Percentiles rank a stretch among this genome's conserved stretches.
Evolutionary conservation across 2,888 invertebrate genomes (phyloP).

Genomic region (Seladonia tumulorum): DNA sequence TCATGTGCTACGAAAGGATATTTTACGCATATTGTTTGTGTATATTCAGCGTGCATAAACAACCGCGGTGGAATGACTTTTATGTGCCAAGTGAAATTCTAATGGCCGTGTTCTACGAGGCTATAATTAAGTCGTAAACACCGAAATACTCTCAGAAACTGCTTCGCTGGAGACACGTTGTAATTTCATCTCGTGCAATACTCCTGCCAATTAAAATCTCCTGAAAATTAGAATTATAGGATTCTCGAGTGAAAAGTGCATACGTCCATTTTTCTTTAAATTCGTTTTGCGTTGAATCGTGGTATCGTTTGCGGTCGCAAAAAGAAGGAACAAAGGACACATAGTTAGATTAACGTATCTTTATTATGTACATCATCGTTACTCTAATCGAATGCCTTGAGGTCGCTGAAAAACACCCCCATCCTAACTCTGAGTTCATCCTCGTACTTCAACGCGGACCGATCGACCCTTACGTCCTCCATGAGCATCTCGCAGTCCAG

Average conservation of each 20-base stretch:
- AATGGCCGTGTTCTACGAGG: neutral
- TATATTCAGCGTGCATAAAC: no score
- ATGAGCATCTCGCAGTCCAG: slow-evolving; percentile 79
- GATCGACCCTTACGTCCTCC: slow-evolving; percentile 75
- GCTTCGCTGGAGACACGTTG: neutral
- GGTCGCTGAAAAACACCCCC: slow-evolving; percentile 65
- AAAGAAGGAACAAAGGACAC: neutral
- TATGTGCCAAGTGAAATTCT: neutral
- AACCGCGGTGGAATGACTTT: no score
- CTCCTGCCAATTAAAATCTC: no score
- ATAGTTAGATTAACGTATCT: slow-evolving; percentile 2
- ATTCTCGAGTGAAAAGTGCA: neutral
- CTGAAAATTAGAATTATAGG: no score
- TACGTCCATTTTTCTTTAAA: neutral
- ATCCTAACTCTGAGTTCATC: slow-evolving; percentile 75
- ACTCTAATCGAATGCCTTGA: slow-evolving; percentile 62
- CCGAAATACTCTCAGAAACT: neutral
- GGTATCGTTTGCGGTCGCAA: no score
- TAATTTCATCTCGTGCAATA: no score
- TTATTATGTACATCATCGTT: slow-evolving; percentile 61
- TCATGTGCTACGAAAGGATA: no score
- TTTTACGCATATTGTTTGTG: no score
- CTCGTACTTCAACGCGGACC: slow-evolving; percentile 76
- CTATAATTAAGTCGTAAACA: neutral
- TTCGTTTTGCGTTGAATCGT: no score